phyloP scores from a whole-genome alignment of 2,113 vertebrate genomes.

The Cheilinus undulatus region DNA sequence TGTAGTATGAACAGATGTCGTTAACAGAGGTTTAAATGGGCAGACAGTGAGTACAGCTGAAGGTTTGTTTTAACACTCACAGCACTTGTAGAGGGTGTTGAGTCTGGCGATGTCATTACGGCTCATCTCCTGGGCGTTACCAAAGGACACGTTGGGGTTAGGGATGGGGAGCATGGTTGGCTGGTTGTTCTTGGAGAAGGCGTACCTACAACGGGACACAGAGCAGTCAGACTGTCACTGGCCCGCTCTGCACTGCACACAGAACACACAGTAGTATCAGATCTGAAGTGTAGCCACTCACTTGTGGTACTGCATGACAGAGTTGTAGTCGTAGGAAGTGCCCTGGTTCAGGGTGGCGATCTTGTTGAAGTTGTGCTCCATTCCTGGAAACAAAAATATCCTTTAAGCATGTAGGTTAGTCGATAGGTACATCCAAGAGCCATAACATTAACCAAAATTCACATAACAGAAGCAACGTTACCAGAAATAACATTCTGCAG shows the following conservation, averaged over 20 bases:
- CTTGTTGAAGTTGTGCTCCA: slow-evolving; percentile 67
- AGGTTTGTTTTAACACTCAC: slow-evolving; percentile 38
- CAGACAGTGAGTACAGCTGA: not conserved
- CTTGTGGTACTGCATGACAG: slow-evolving; percentile 83
- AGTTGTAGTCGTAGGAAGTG: slow-evolving; percentile 76
- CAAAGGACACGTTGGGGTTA: slow-evolving; percentile 58
- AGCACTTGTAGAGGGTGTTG: slow-evolving; percentile 73
- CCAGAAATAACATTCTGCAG: not conserved
- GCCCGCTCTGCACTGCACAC: slow-evolving; percentile 17
- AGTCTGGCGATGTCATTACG: slow-evolving; percentile 60
- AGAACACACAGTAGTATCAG: not conserved
- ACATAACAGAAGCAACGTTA: not conserved
- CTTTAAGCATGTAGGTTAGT: too few relatives aligned
- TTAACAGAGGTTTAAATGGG: not conserved
- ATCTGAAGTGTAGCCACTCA: slow-evolving; percentile 1
- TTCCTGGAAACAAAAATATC: slow-evolving; percentile 25
- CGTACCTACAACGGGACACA: slow-evolving; percentile 38
- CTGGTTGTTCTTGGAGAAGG: slow-evolving; percentile 70
- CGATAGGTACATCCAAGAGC: too few relatives aligned
- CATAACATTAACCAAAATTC: too few relatives aligned
- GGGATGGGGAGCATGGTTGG: slow-evolving; percentile 72
- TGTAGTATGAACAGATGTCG: not conserved
- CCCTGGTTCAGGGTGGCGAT: slow-evolving; percentile 74
- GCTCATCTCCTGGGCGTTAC: slow-evolving; percentile 68
- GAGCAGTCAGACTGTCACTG: not conserved